Conservation (phyloP, 2,797 vertebrate genomes). For the Sebastiscus albofasciatus region DNA sequence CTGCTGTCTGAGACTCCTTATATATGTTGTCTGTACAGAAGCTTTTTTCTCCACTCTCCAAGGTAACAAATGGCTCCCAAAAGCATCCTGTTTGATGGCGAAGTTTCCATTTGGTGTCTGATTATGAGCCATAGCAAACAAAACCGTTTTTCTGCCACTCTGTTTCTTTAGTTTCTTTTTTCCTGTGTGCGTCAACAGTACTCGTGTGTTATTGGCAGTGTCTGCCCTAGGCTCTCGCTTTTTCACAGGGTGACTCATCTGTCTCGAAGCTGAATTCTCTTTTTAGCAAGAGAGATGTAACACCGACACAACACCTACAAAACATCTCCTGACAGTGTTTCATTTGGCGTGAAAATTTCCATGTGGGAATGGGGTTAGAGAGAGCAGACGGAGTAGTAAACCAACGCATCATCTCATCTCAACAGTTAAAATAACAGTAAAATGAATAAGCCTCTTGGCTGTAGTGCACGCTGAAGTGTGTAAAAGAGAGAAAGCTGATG, state of each 20-base stretch:
- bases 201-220: neutral
- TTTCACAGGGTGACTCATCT: conserved; percentile 52
- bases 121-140: conserved; percentile 6
- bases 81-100: neutral
- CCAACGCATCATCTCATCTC: conserved; percentile 5
- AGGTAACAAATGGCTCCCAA: neutral
- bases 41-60: neutral
- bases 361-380: conserved; percentile 35
- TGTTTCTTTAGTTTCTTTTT: neutral
- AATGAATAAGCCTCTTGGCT: neutral
- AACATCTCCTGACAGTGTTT: conserved; percentile 45
- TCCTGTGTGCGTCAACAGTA: neutral
- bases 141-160: neutral
- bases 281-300: conserved; percentile 51
- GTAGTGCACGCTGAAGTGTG: neutral
- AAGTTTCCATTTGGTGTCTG: neutral
- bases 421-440: neutral
- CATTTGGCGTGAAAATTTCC: conserved; percentile 37
- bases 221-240: conserved; percentile 2
- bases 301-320: conserved; percentile 34
- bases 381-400: conserved; percentile 41
- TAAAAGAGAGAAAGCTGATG: neutral
- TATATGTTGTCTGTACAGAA: neutral
- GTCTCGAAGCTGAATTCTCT: conserved; percentile 40
- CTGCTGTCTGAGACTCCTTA: conserved; percentile 16